Percentiles rank a stretch among this genome's conserved stretches.
Conservation (phyloP, 2,113 vertebrate species). For the Urocolius indicus region DNA sequence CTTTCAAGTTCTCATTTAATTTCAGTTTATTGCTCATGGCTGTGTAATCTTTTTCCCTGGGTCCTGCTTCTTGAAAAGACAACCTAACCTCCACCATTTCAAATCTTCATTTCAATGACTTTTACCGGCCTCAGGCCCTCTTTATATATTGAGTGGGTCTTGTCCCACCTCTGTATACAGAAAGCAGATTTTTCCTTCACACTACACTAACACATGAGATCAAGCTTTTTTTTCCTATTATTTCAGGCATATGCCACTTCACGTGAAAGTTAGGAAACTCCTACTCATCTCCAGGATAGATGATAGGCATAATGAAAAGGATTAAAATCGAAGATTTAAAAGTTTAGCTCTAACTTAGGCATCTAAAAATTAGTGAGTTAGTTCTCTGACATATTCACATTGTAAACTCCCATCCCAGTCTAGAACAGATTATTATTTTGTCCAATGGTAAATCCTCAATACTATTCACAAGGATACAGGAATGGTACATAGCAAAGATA, state of each 20-base stretch:
- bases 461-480: background rate
- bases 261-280: background rate
- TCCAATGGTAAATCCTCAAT: background rate
- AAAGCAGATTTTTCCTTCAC: background rate
- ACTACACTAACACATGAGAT: background rate
- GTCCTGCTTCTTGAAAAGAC: background rate
- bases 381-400: background rate
- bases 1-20: background rate
- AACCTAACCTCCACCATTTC: background rate
- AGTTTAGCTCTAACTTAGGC: background rate
- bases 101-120: background rate
- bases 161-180: background rate
- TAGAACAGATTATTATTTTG: background rate
- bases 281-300: background rate
- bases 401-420: background rate
- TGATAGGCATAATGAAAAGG: background rate
- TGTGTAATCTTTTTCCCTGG: background rate
- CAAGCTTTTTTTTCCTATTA: fast-evolving
- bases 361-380: background rate
- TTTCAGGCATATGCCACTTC: background rate
- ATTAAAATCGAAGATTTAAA: background rate
- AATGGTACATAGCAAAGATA: background rate
- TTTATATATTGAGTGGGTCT: background rate
- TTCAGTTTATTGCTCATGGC: background rate
- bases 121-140: background rate